These are phyloP conservation scores for Tenebrosternarchus preto DNA, from an alignment of 2,113 vertebrate genomes.

Conservation along the genomic window DNA sequence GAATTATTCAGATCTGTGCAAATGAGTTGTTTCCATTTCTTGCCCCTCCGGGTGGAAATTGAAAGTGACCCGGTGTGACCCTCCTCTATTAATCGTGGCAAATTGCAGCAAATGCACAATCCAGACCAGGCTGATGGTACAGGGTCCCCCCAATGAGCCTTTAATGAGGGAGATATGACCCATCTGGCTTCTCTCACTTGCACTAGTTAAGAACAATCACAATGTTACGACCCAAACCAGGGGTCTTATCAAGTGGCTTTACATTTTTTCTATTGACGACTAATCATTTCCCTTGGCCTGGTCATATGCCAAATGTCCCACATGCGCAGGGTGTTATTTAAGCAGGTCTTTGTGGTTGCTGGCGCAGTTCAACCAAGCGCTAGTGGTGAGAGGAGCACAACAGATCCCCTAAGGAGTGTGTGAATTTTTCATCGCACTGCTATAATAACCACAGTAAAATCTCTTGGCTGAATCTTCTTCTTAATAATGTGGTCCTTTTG, in stretches of 20 bases:
- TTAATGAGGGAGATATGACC: constrained; percentile 90
- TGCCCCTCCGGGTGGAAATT: constrained; percentile 94
- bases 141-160: constrained; percentile 81
- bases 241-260: constrained; percentile 82
- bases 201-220: constrained; percentile 85
- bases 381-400: constrained; percentile 28
- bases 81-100: constrained; percentile 95
- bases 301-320: constrained; percentile 61
- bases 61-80: constrained; percentile 95
- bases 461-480: not conserved
- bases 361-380: constrained; percentile 45
- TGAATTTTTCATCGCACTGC: constrained; percentile 28
- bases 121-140: constrained; percentile 82
- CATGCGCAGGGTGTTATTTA: constrained; percentile 53
- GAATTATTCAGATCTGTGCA: constrained; percentile 99
- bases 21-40: constrained; percentile 99
- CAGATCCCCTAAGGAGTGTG: constrained; percentile 26
- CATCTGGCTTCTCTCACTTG: constrained; percentile 81
- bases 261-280: constrained; percentile 68
- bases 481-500: constrained; percentile 10
- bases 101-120: constrained; percentile 93
- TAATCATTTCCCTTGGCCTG: constrained; percentile 64
- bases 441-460: constrained; percentile 22
- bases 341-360: constrained; percentile 54
- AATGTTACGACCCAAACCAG: constrained; percentile 83